Evolutionary conservation across 37 sponge, comb jelly and placozoan species (phyloP).

Genomic region (Amphimedon queenslandica): DNA sequence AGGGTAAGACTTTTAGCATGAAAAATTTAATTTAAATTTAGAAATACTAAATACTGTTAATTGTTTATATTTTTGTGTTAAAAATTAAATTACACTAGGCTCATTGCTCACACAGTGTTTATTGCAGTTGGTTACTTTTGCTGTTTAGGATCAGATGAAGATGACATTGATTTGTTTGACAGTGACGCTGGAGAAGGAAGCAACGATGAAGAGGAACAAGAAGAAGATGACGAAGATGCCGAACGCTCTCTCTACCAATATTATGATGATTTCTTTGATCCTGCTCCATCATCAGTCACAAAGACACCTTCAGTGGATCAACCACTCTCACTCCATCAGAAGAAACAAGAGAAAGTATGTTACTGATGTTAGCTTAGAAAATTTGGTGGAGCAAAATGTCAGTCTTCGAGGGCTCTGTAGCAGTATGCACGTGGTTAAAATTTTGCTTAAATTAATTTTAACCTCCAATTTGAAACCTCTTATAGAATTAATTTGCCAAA

Average conservation of each 20-base stretch:
- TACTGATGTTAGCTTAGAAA: too few species aligned
- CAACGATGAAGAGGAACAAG: neutral
- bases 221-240: neutral
- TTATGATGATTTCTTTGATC: constrained; percentile 78
- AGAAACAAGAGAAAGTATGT: constrained; percentile 14
- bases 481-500: too few species aligned
- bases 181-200: constrained; percentile 26
- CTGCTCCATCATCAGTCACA: constrained; percentile 23
- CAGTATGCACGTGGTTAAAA: too few species aligned
- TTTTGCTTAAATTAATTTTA: too few species aligned
- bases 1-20: neutral
- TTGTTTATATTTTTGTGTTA: too few species aligned
- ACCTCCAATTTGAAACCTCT: too few species aligned
- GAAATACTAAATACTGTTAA: too few species aligned
- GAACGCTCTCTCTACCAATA: neutral
- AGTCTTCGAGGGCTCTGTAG: too few species aligned
- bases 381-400: too few species aligned
- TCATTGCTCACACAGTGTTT: too few species aligned
- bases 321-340: neutral
- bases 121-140: neutral
- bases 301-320: neutral
- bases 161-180: constrained; percentile 33
- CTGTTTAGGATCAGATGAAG: constrained; percentile 5
- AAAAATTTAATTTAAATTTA: neutral
- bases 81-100: too few species aligned